Conservation (phyloP, 1,140 invertebrate species). For the Leptopilina boulardi region DNA sequence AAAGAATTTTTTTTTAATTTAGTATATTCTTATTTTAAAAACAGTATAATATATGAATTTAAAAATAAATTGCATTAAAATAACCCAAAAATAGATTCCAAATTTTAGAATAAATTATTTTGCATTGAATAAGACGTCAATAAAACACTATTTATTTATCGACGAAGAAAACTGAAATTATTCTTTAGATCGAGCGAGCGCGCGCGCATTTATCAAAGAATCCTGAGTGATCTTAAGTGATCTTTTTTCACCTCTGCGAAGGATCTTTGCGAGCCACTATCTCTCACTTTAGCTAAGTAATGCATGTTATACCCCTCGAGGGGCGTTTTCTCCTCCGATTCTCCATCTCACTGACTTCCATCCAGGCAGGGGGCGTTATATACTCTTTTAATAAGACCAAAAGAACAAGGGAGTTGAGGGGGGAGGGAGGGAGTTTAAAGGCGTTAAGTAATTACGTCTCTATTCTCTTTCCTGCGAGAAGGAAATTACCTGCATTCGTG, state of each 20-base stretch:
- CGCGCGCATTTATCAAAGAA: background rate
- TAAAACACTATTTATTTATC: too few species aligned
- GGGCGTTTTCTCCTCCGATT: slow-evolving; percentile 50
- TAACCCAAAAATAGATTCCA: too few species aligned
- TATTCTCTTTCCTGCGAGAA: slow-evolving; percentile 74
- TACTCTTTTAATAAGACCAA: slow-evolving; percentile 73
- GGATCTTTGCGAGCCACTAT: background rate
- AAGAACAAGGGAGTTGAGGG: slow-evolving; percentile 47
- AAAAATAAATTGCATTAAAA: too few species aligned
- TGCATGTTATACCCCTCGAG: slow-evolving; percentile 19
- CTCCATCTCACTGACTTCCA: slow-evolving; percentile 52
- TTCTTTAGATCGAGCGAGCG: too few species aligned
- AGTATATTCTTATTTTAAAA: too few species aligned
- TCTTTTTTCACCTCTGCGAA: background rate
- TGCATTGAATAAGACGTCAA: too few species aligned
- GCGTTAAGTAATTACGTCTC: slow-evolving; percentile 77
- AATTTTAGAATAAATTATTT: too few species aligned
- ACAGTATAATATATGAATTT: too few species aligned
- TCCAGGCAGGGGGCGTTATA: slow-evolving; percentile 66
- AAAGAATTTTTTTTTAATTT: too few species aligned
- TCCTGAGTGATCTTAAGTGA: background rate
- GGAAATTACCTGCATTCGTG: slow-evolving; percentile 69
- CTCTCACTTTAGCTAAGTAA: background rate
- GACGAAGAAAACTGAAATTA: too few species aligned
- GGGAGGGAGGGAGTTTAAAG: slow-evolving; percentile 62